These are phyloP conservation scores for Mesocentrotus franciscanus DNA, from an alignment of 53 echinoderm and acorn worm genomes.

Conservation along the genomic window DNA sequence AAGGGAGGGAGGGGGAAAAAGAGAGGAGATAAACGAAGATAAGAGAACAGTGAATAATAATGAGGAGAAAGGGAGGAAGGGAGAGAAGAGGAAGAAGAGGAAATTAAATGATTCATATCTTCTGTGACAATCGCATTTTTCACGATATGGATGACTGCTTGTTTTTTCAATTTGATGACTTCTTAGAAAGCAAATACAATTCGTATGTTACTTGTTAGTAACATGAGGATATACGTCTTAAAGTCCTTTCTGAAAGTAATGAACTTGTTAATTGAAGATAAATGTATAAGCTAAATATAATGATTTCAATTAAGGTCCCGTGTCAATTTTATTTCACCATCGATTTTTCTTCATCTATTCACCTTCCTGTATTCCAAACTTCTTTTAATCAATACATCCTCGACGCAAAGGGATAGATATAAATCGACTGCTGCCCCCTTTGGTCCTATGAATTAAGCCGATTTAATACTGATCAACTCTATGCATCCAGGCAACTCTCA, in stretches of 20 bases:
- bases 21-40: too few species aligned
- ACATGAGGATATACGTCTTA: too few species aligned
- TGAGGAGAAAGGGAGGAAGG: background rate
- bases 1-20: background rate
- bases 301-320: background rate
- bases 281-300: too few species aligned
- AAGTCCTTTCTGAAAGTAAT: too few species aligned
- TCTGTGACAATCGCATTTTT: too few species aligned
- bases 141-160: too few species aligned
- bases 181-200: too few species aligned
- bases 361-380: background rate
- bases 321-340: background rate
- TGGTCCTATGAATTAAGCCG: background rate
- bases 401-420: background rate
- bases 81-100: background rate
- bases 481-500: background rate
- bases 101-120: too few species aligned
- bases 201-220: too few species aligned
- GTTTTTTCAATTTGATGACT: too few species aligned
- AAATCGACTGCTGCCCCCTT: background rate
- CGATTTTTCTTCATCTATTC: background rate
- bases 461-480: background rate
- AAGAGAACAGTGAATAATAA: too few species aligned
- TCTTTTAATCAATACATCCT: background rate
- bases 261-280: too few species aligned